Evolutionary conservation across 2,113 vertebrate genomes (phyloP).

Genomic region (Catagonus wagneri): DNA sequence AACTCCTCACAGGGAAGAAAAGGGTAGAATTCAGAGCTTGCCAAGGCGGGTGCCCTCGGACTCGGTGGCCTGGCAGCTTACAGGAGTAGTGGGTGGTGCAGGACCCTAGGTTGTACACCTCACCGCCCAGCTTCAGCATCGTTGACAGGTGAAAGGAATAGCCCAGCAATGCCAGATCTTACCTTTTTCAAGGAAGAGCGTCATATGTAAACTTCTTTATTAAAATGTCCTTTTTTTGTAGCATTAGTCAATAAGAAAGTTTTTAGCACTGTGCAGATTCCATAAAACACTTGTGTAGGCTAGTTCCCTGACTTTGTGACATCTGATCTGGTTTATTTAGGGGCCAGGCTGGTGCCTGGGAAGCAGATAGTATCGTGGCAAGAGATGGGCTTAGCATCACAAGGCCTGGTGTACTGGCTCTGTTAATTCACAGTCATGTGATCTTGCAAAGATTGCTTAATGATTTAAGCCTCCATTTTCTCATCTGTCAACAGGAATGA

Average conservation of each 20-base stretch:
- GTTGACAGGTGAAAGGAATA: neutral
- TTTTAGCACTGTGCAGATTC: neutral
- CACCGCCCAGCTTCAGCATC: neutral
- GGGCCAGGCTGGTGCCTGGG: neutral
- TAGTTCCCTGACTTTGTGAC: neutral
- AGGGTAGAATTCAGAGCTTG: neutral
- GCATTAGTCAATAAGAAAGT: neutral
- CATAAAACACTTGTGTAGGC: neutral
- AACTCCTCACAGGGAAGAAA: neutral
- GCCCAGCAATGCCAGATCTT: neutral
- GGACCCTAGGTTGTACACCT: neutral
- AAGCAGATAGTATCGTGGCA: neutral
- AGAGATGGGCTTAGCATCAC: neutral
- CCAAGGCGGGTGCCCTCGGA: neutral
- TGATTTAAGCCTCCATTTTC: neutral
- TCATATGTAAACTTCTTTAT: neutral
- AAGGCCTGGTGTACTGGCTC: neutral
- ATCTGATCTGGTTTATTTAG: neutral
- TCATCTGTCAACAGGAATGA: slow-evolving; percentile 24
- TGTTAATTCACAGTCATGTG: neutral
- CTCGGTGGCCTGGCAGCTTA: neutral
- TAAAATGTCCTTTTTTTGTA: neutral
- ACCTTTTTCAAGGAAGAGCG: neutral
- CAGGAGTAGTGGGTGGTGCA: neutral
- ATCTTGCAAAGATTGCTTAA: neutral